Conservation (phyloP, 1,140 invertebrate species). For the Pristionchus pacificus region DNA sequence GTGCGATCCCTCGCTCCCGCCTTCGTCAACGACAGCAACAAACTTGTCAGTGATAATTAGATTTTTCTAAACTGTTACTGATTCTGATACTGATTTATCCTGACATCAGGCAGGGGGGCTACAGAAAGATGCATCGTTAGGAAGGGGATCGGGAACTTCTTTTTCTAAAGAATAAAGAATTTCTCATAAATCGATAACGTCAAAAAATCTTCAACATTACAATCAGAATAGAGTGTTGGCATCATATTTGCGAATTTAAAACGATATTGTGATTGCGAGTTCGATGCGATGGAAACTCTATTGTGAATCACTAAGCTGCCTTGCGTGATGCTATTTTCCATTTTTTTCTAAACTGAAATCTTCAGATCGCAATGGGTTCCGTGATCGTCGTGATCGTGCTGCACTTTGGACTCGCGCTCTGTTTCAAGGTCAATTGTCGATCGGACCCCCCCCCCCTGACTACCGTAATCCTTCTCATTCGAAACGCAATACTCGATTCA, state of each 20-base stretch:
- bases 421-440: slow-evolving; percentile 26
- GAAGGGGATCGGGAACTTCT: too few relatives aligned
- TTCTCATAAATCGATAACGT: too few relatives aligned
- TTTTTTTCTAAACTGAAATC: background rate
- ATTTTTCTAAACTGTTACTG: too few relatives aligned
- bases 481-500: background rate
- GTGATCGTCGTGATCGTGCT: slow-evolving; percentile 17
- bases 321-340: background rate
- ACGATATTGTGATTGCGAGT: background rate
- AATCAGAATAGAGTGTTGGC: too few relatives aligned
- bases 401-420: slow-evolving; percentile 28
- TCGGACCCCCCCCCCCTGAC: background rate
- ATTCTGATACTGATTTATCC: too few relatives aligned
- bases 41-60: slow-evolving; percentile 2
- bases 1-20: slow-evolving; percentile 75
- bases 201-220: too few relatives aligned
- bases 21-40: slow-evolving; percentile 64
- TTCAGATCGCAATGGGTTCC: slow-evolving; percentile 25
- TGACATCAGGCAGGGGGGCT: too few relatives aligned
- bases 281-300: background rate
- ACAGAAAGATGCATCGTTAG: too few relatives aligned
- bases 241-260: background rate
- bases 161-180: too few relatives aligned
- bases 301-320: background rate
- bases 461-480: slow-evolving; percentile 1